Evolutionary conservation across 2,888 invertebrate genomes (phyloP).

Genomic region (Charanyca ferruginea): DNA sequence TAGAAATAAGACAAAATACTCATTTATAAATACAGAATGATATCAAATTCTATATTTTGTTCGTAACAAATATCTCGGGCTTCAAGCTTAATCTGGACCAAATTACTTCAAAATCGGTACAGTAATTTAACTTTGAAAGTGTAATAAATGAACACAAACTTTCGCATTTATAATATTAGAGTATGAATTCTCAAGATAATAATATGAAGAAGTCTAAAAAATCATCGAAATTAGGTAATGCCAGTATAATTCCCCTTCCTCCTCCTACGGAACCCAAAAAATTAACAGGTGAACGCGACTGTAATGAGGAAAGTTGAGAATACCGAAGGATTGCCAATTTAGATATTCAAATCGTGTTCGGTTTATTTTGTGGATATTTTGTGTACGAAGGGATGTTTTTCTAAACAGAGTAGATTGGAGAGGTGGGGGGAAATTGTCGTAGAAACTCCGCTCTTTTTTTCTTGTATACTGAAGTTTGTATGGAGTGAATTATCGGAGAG

Average conservation of each 20-base stretch:
- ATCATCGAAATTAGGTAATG: not conserved
- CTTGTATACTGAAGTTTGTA: conserved; percentile 35
- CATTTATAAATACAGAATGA: too few relatives aligned
- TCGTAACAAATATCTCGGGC: too few relatives aligned
- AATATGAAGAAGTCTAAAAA: not conserved
- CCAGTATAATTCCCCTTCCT: not conserved
- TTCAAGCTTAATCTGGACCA: too few relatives aligned
- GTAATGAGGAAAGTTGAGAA: conserved; percentile 87
- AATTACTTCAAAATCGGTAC: too few relatives aligned
- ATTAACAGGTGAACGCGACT: conserved; percentile 84
- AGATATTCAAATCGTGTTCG: conserved; percentile 89
- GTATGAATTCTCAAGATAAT: not conserved
- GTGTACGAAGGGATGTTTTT: conserved; percentile 62
- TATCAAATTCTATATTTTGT: too few relatives aligned
- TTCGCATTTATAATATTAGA: too few relatives aligned
- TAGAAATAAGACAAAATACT: too few relatives aligned
- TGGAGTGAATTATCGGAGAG: conserved; percentile 55
- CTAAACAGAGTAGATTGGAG: conserved; percentile 58
- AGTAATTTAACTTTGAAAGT: too few relatives aligned
- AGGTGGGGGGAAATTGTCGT: conserved; percentile 17
- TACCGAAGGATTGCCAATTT: conserved; percentile 87
- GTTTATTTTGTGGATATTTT: conserved; percentile 79
- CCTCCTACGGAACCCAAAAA: conserved; percentile 71
- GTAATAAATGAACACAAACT: too few relatives aligned
- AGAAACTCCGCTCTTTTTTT: conserved; percentile 36